phyloP scores from a whole-genome alignment of 2,888 invertebrate species.

The Empis stercorea region DNA sequence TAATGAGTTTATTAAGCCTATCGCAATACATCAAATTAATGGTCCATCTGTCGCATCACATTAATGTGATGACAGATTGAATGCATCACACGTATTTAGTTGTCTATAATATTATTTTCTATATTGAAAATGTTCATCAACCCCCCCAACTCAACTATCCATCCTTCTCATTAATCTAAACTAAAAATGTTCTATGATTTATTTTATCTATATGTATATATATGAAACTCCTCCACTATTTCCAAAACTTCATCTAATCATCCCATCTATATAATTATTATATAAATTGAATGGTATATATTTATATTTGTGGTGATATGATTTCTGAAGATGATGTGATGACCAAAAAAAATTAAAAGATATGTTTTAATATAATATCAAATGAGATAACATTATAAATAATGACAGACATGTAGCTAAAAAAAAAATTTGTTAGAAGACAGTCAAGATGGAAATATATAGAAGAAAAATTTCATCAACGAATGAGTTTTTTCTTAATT shows the following conservation, averaged over 20 bases:
- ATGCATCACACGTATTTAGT: conserved; percentile 7
- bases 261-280: no score
- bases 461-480: no score
- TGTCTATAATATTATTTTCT: no score
- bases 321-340: background rate
- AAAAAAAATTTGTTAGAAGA: conserved; percentile 10
- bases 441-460: background rate
- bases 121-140: no score
- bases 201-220: no score
- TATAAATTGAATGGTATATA: no score
- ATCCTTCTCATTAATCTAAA: no score
- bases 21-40: conserved; percentile 1
- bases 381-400: conserved; percentile 10
- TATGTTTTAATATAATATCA: background rate
- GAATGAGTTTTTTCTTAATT: no score
- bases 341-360: background rate
- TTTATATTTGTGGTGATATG: background rate
- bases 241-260: no score
- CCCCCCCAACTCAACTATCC: no score
- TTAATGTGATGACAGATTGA: conserved; percentile 7
- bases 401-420: conserved; percentile 13
- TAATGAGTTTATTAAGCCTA: conserved; percentile 7
- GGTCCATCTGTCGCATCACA: conserved; percentile 8
- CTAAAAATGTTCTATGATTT: no score
- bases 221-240: no score